These are phyloP conservation scores for Pangasianodon gigas DNA, from an alignment of 2,113 vertebrate species.

Conservation along the genomic window DNA sequence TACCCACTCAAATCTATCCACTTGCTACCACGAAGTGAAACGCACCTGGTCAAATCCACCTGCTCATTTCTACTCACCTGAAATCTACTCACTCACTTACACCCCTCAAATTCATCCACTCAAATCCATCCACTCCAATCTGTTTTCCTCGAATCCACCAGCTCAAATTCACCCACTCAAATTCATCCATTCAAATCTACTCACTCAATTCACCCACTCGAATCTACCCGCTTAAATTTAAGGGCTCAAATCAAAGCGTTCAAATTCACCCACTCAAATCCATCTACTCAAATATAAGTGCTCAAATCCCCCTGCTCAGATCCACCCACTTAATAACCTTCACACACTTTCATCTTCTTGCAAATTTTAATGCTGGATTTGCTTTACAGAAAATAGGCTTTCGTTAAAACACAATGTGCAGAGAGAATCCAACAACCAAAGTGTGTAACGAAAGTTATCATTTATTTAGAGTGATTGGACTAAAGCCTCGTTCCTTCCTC, in stretches of 20 bases:
- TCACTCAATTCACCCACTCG: background rate
- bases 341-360: background rate
- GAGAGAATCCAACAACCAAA: background rate
- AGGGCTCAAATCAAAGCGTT: too few relatives aligned
- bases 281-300: background rate
- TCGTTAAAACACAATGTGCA: background rate
- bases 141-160: background rate
- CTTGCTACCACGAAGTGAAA: background rate
- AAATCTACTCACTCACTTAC: background rate
- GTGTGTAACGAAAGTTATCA: background rate
- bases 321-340: background rate
- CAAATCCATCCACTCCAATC: background rate
- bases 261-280: background rate
- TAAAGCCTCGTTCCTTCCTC: background rate
- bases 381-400: background rate
- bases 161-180: background rate
- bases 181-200: background rate
- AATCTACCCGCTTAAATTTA: background rate
- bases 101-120: background rate
- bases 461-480: constrained; percentile 1
- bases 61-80: background rate
- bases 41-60: background rate
- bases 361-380: background rate
- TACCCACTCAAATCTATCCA: background rate
- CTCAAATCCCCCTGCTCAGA: background rate